Conservation (phyloP, 2,113 vertebrate species). For the Miniopterus natalensis region DNA sequence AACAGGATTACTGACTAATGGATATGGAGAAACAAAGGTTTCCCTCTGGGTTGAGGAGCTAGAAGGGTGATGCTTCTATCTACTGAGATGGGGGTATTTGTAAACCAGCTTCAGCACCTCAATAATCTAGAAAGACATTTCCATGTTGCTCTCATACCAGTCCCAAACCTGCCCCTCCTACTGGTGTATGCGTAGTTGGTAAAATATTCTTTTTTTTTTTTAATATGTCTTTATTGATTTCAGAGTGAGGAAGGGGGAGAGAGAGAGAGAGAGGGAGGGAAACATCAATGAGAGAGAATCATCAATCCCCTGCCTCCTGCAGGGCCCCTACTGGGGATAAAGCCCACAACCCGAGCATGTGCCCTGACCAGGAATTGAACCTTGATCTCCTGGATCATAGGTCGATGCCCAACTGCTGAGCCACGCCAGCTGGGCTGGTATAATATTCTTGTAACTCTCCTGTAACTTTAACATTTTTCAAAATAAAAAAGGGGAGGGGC, state of each 20-base stretch:
- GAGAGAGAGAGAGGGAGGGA: not conserved
- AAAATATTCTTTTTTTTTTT: too few species aligned
- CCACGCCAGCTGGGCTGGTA: not conserved
- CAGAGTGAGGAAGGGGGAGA: not conserved
- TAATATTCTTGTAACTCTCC: not conserved
- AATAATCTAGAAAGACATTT: not conserved
- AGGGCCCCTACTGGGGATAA: too few species aligned
- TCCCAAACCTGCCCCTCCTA: not conserved
- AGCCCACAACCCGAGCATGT: too few species aligned
- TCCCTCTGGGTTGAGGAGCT: not conserved
- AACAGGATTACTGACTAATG: not conserved
- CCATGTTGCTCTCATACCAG: not conserved
- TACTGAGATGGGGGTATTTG: not conserved
- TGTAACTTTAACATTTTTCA: not conserved
- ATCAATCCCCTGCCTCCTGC: too few species aligned
- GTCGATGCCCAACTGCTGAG: too few species aligned
- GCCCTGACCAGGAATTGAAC: too few species aligned
- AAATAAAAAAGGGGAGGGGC: not conserved
- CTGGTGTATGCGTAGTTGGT: not conserved
- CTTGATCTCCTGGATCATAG: too few species aligned
- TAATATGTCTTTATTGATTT: too few species aligned
- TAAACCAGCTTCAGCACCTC: not conserved
- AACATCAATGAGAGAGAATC: not conserved
- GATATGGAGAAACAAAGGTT: not conserved
- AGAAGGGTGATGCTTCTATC: not conserved